Percentiles rank a stretch among this genome's conserved stretches.
Conservation (phyloP, 2,113 vertebrate genomes). For the Girardinichthys multiradiatus region DNA sequence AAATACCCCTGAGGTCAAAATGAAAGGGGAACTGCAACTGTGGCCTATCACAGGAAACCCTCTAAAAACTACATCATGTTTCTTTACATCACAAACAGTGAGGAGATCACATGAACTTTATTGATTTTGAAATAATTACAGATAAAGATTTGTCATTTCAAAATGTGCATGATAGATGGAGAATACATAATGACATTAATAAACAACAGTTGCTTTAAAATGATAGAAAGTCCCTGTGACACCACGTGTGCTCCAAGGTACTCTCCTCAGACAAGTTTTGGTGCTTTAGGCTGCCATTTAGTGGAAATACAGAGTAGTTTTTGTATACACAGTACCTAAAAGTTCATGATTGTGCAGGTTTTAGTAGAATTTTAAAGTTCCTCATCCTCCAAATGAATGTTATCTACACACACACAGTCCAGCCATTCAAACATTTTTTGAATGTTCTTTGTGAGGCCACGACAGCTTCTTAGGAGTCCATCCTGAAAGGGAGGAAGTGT, state of each 20-base stretch:
- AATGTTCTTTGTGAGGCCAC: slow-evolving; percentile 52
- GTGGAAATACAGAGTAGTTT: slow-evolving; percentile 1
- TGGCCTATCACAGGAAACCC: not conserved
- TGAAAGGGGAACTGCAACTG: slow-evolving; percentile 56
- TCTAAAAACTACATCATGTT: not conserved
- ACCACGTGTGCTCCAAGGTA: slow-evolving; percentile 6
- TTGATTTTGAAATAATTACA: not conserved
- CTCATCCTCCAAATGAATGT: not conserved
- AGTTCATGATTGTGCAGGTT: not conserved
- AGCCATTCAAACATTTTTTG: slow-evolving; percentile 33
- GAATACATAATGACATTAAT: not conserved
- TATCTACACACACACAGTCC: not conserved
- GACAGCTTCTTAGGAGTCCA: slow-evolving; percentile 57
- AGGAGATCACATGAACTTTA: not conserved
- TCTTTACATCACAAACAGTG: slow-evolving; percentile 23
- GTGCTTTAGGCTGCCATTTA: slow-evolving; percentile 1
- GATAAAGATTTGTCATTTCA: not conserved
- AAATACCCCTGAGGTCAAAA: not conserved
- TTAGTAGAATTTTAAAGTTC: not conserved
- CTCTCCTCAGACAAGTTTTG: not conserved
- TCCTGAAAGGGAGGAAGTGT: slow-evolving; percentile 28
- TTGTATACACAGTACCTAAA: not conserved
- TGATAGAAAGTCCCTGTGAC: not conserved
- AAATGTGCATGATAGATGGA: not conserved
- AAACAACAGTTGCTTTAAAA: not conserved